Evolutionary conservation across 1,140 invertebrate species (phyloP), one percentile per base, ranked within the genome.

Genomic region (Drosophila navojoa): DNA sequence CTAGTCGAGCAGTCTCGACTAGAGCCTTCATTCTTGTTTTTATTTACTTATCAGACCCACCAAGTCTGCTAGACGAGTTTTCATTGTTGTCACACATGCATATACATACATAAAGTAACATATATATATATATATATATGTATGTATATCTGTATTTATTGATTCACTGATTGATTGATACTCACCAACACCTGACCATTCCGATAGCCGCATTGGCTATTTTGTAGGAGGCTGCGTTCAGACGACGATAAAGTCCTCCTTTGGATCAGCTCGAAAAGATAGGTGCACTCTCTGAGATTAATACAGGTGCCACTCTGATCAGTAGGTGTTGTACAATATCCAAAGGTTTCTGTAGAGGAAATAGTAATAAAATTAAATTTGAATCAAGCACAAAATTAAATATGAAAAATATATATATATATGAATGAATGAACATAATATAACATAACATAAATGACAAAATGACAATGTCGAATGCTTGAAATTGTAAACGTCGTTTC

Each of bases 201-300:
- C 16, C 63, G 67, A 53, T 76, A 89, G 29, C 84, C 84, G 32
- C 84, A 89, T 61, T 89, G 84, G 16, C 84, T 89, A 22, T 27
- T 53, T 6, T 52, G 55, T 0, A 89, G 68, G 9, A 84, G 57
- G 13, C 0, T 1, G 5, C 84, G 79, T 5, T 77, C 44, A 13
- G 42, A 25, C 4, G 22, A 0, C 0, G 84, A 64, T 4, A 89
- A 19, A 1, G 40, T 7, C 4, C 42, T 67, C 3, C 38, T 47
- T 7, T 67, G 55, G 6, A 89, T 61, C 1, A 89, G 15, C 0
- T 84, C 27, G 35, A 50, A 89, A 5, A 89, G 74, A 45, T 89
- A 79, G 6, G 32, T 45, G 45, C 84, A 89, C 5, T 77, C 49
- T 10, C 4, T 25, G 4, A 89, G 71, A n/a, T 70, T 44, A 1